Evolutionary conservation across 2,888 invertebrate species (phyloP).

Genomic region (Amphiduros pacificus): DNA sequence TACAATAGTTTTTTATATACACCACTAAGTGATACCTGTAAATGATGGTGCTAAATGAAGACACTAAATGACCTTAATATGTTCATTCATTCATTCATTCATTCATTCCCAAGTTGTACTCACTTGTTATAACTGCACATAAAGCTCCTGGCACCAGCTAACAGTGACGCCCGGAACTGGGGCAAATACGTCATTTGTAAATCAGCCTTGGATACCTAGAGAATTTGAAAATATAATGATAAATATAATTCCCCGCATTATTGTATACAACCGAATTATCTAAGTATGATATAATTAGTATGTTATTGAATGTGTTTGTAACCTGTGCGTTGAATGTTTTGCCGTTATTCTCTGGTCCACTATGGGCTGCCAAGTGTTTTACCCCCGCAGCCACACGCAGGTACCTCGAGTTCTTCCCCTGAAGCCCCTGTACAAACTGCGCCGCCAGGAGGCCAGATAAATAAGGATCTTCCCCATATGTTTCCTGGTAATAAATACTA

Average conservation of each 20-base stretch:
- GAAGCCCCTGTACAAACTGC: conserved; percentile 48
- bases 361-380: conserved; percentile 51
- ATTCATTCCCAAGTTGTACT: too few relatives aligned
- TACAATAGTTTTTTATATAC: too few relatives aligned
- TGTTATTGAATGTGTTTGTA: too few relatives aligned
- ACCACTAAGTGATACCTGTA: too few relatives aligned
- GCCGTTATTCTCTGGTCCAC: conserved; percentile 50
- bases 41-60: too few relatives aligned
- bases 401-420: conserved; percentile 45
- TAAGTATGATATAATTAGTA: too few relatives aligned
- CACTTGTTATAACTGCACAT: conserved; percentile 58
- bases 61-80: too few relatives aligned
- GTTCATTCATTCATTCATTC: not conserved
- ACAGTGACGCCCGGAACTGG: conserved; percentile 46
- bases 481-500: conserved; percentile 44
- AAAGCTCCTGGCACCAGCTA: conserved; percentile 50
- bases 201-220: conserved; percentile 48
- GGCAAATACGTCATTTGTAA: conserved; percentile 52
- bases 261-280: too few relatives aligned
- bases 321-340: conserved; percentile 27
- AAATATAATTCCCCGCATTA: too few relatives aligned
- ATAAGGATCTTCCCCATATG: conserved; percentile 54
- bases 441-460: conserved; percentile 41
- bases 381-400: conserved; percentile 49
- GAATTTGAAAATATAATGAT: too few relatives aligned